Evolutionary conservation across 2,113 vertebrate species (phyloP), one percentile per base, ranked within the genome.

Genomic region (Gorsachius goisagi): DNA sequence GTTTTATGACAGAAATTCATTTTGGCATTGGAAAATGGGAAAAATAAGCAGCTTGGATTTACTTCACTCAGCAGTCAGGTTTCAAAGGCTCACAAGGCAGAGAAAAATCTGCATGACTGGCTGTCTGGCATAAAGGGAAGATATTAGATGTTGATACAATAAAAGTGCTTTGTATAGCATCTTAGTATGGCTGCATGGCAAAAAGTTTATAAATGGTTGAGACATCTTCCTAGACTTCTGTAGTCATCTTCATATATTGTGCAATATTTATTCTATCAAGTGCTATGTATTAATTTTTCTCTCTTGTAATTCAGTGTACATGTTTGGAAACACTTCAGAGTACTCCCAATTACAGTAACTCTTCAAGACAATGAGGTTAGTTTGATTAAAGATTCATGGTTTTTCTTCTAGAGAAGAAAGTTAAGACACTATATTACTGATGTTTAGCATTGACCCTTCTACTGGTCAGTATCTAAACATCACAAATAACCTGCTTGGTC

Each of bases 11-110:
- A 91, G 68, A 96, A 96, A 94, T 78, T 35, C 7, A 83, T 89
- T 50, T 80, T 96, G 93, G 82, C 90, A 81, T 37, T 81, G 47
- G 44, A 64, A 86, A 89, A 90, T 63, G 22, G 55, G 15, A 21
- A 67, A 72, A 79, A 75, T 35, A 89, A 68, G 63, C 85, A 33
- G 8, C 41, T 90, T 89, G 66, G 74, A 64, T 95, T 96, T 93
- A 79, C 74, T 96, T 97, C 88, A 85, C 45, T 93, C 74, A 59
- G n/a, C 21, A 71, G 44, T 74, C 69, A 84, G 89, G 32, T 86
- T 96, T 98, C 96, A 97, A 96, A 98, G 94, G 20, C 35, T 77
- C 56, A 64, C 28, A 87, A 82, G 16, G 74, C 24, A 72, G 63
- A 85, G 74, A 93, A 94, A 89, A 93, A 67, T 39, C 60, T 80